These are phyloP conservation scores for Porites evermanni DNA, from an alignment of 92 coral and sea anemone species.

Conservation along the genomic window DNA sequence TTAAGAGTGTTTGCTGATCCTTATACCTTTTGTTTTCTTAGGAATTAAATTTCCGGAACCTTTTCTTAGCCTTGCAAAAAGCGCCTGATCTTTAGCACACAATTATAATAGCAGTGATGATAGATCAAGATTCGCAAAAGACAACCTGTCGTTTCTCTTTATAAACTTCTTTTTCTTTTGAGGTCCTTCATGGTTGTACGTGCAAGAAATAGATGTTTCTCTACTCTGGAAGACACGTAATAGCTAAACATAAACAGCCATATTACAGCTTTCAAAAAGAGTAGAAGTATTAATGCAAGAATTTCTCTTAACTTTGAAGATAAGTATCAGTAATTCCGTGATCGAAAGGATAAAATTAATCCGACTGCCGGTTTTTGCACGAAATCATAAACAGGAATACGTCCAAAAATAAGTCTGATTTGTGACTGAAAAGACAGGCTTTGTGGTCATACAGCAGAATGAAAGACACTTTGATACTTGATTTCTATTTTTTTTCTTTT, in stretches of 20 bases:
- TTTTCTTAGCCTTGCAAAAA: constrained; percentile 1
- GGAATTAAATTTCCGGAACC: constrained; percentile 46
- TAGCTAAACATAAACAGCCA: neutral
- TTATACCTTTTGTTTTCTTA: constrained; percentile 27
- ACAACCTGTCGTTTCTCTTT: neutral
- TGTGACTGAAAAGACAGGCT: neutral
- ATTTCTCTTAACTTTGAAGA: constrained; percentile 15
- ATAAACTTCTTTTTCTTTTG: neutral
- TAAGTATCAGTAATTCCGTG: constrained; percentile 1
- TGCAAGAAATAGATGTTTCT: too few species aligned
- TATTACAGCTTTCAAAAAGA: neutral
- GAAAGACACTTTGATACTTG: constrained; percentile 15
- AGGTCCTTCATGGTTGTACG: too few species aligned
- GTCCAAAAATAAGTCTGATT: constrained; percentile 15
- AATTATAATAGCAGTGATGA: constrained; percentile 11
- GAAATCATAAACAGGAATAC: constrained; percentile 9
- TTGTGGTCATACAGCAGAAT: constrained; percentile 35
- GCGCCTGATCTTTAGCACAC: constrained; percentile 20
- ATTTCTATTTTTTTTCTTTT: neutral
- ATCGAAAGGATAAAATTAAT: constrained; percentile 30
- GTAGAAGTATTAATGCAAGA: constrained; percentile 2
- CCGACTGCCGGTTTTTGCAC: constrained; percentile 19
- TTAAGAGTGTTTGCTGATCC: constrained; percentile 41
- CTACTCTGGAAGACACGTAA: neutral
- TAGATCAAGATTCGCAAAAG: neutral